Conservation (phyloP, 1,140 invertebrate species). For the Drosophila nannoptera region DNA sequence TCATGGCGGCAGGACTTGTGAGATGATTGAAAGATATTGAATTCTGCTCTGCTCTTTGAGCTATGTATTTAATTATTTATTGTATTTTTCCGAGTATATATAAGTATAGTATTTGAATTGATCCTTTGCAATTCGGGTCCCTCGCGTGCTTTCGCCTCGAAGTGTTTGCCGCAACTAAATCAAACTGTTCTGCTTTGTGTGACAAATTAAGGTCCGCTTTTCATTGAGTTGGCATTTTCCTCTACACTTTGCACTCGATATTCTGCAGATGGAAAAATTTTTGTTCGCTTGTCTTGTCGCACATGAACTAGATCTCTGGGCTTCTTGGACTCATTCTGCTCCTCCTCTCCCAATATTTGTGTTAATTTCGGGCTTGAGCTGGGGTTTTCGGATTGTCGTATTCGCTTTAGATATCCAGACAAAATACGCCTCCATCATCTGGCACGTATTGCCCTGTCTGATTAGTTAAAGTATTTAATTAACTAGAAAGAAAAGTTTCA, state of each 20-base stretch:
- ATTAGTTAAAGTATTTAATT: slow-evolving; percentile 31
- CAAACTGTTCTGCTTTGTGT: slow-evolving; percentile 18
- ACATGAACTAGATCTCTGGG: slow-evolving; percentile 42
- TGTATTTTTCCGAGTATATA: not conserved
- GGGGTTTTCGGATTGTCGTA: not conserved
- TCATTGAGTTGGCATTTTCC: slow-evolving; percentile 44
- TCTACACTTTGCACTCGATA: slow-evolving; percentile 6
- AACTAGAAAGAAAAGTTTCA: slow-evolving; percentile 17
- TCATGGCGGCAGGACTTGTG: slow-evolving; percentile 43
- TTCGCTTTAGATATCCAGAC: not conserved
- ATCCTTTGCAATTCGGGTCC: slow-evolving; percentile 5
- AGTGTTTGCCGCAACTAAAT: slow-evolving; percentile 53
- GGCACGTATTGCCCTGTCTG: slow-evolving; percentile 4
- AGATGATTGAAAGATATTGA: not conserved
- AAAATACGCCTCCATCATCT: slow-evolving; percentile 8
- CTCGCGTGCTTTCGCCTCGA: slow-evolving; percentile 50
- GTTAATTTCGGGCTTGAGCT: slow-evolving; percentile 6
- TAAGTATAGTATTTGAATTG: not conserved
- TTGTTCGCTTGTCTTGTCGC: slow-evolving; percentile 7
- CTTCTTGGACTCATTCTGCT: slow-evolving; percentile 8
- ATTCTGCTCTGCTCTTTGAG: not conserved
- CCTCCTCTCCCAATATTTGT: not conserved
- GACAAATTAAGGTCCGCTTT: slow-evolving; percentile 57
- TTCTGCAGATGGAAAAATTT: slow-evolving; percentile 10
- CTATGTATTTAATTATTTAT: not conserved